Base-by-base conservation (phyloP, 1,140 invertebrate species). In the Gonioctena quinquepunctata region DNA sequence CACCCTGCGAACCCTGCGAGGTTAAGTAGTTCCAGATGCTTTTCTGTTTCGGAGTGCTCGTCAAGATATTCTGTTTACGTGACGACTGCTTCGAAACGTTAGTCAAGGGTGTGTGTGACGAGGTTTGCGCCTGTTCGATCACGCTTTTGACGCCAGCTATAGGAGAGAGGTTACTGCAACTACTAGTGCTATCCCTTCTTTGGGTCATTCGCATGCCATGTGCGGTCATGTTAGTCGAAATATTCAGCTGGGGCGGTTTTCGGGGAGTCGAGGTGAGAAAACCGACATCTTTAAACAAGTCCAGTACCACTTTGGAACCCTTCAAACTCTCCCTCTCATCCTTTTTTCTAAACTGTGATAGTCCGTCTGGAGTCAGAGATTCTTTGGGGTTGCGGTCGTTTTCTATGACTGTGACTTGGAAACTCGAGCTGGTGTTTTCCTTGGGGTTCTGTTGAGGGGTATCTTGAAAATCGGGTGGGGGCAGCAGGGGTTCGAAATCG, bases 1-100 rank as follows among this genome's bases (percentile, higher is more conserved):
- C n/a, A 16, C 23, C 6, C 21, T 21, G 16, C 2, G 13, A 42
- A 16, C 66, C 42, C 65, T 71, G 76, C 2, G 64, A 68, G 25
- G 68, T 65, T 0, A 80, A 52, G 57, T 77, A 81, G 68, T 73
- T 80, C 26, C 79, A 71, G 33, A 81, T 81, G 52, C 79, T 81
- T 57, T 76, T 78, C 65, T 81, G 80, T 16, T 72, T 78, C 7
- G 77, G 78, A 4, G 74, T 76, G 16, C 67, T 70, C 3, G 63
- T 74, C 22, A 70, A 25, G 26, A 74, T 13, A 13, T 13, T 73
- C 4, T 54, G 23, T 64, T 71, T 69, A 61, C 68, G 66, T 25
- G 49, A 16, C 0, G 60, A 22, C 16, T 68, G 56, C 6, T 48
- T 54, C 3, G 70, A 19, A 16, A 74, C 56, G n/a, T n/a, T n/a